Evolutionary conservation across 2,888 invertebrate species (phyloP).

Genomic region (Drosophila subsilvestris): DNA sequence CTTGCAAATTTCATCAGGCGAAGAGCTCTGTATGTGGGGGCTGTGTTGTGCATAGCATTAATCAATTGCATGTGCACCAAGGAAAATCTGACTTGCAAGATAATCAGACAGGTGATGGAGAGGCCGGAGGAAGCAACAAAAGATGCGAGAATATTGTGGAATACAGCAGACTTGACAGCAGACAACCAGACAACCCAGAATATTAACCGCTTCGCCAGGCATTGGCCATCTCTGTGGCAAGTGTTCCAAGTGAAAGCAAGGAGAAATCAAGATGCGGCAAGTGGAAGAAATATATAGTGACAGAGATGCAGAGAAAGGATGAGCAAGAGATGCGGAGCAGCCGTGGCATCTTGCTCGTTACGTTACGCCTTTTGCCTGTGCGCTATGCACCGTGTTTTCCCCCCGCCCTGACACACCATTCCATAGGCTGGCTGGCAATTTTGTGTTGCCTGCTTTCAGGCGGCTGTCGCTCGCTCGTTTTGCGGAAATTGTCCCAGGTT

Average conservation of each 20-base stretch:
- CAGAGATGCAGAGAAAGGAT: not conserved
- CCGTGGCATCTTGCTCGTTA: too few relatives aligned
- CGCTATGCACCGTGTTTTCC: too few relatives aligned
- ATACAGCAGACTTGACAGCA: not conserved
- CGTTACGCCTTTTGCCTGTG: too few relatives aligned
- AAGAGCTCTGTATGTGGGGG: constrained; percentile 4
- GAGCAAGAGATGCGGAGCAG: not conserved
- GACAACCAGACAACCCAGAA: constrained; percentile 1
- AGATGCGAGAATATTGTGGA: not conserved
- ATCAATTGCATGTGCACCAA: constrained; percentile 35
- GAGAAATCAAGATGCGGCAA: too few relatives aligned
- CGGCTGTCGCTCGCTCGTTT: constrained; percentile 13
- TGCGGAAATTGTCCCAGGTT: constrained; percentile 66
- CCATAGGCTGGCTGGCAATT: constrained; percentile 33
- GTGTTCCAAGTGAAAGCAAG: not conserved
- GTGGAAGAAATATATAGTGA: not conserved
- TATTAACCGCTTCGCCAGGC: constrained; percentile 38
- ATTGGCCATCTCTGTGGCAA: constrained; percentile 48
- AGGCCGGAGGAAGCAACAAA: not conserved
- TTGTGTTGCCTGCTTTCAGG: constrained; percentile 49
- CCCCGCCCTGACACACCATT: too few relatives aligned
- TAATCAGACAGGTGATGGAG: constrained; percentile 32
- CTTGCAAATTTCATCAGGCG: constrained; percentile 13
- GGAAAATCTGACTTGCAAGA: constrained; percentile 28
- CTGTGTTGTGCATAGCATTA: constrained; percentile 30